Base-by-base conservation (phyloP, 2,888 invertebrate genomes). In the Trichopoda pennipes region DNA sequence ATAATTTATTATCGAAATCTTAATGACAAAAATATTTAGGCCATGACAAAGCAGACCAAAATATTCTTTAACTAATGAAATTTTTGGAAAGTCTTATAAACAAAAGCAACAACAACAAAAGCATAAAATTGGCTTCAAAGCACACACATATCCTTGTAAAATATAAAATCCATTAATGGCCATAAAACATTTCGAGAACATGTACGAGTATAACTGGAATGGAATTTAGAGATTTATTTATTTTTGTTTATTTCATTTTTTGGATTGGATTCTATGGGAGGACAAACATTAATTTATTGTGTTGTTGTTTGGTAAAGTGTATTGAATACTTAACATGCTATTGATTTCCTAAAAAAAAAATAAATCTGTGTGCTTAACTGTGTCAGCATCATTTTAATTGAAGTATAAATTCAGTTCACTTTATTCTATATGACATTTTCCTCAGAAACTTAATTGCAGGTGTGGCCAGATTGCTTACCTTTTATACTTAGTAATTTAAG, bases 21-120 rank as follows among this genome's bases (percentile, higher is more conserved):
- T 73, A 73, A 79, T 73, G 78, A 66, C 72, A 79, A 51, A 72
- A 79, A 53, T 79, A 73, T 79, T 79, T 79, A 53, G 72, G 72
- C 28, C 66, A 73, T 79, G 78, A 53, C 42, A 66, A 66, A 19
- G 12, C 58, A 60, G 16, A 60, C 72, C n/a, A 51, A 21, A 35
- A 60, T 23, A 32, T 35, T 21, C 51, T 44, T 35, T 14, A 23
- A 17, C 56, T 17, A 53, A 47, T 68, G 66, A 72, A 80, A 72
- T 70, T 47, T 55, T 16, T 75, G 42, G 32, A 49, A 58, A 49
- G 66, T 69, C 51, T 42, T 49, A 44, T 14, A 72, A 64, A 19
- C 35, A 66, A 38, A 12, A 72, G 38, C 32, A 42, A 42, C 35
- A 66, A 38, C n/a, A 72, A 49, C 32, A 42, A 42, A 21, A 23